Base-by-base conservation (phyloP, 2,888 invertebrate genomes). In the Augochlorella aurata region DNA sequence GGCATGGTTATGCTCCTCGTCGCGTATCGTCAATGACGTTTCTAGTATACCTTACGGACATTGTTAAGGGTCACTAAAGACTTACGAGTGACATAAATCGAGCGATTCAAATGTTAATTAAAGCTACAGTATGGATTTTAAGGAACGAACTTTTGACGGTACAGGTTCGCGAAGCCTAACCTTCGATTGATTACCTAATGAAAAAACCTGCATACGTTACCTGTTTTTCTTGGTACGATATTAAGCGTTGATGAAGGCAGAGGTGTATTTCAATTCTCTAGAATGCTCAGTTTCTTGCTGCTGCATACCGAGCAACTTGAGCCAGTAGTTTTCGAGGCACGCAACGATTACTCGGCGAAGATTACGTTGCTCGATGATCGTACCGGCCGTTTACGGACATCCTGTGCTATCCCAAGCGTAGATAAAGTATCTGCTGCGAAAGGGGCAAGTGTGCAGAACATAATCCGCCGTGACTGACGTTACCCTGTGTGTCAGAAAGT, bases 381-480 rank as follows among this genome's bases (percentile, higher is more conserved):
- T 54, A 10, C 50, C 65, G 52, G 29, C 29, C 69, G 63, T 69
- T 77, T 68, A 7, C 52, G 47, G 29, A 52, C 69, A 70, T 76
- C 49, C 68, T 78, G 61, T 52, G 68, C 63, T 61, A 69, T 47
- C 50, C 24, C 52, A n/a, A 50, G 52, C 61, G 68, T 52, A 72
- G 74, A 85, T 81, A 61, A 78, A 74, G 18, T 81, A 76, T 73
- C 68, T 47, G 67, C 47, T 66, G 68, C 70, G 49, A 21, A 52
- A 45, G 67, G 67, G 78, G 50, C 70, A 72, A 82, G 66, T 81
- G 58, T 76, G 81, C 75, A 84, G 82, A 87, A 82, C 61, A 71
- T 72, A 79, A 87, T 87, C 74, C 81, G 65, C 67, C 77, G 67
- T 67, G 58, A 80, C 72, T 78, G 74, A 79, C 73, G 75, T 74